Conservation (phyloP, 2,797 vertebrate species). For the Megalops cyprinoides region DNA sequence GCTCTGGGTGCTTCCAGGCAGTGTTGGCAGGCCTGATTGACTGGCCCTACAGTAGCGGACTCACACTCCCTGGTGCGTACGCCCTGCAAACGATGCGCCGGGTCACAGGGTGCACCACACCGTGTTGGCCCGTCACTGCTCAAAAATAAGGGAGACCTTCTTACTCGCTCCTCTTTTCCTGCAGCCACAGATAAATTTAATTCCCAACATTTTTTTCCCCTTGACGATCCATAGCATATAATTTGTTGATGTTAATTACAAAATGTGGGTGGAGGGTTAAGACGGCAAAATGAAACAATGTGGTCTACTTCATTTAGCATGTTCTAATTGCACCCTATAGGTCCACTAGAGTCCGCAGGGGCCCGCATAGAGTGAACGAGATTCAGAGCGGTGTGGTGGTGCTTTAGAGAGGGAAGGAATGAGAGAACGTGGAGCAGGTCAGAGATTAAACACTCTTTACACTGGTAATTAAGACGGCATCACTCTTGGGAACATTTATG, state of each 20-base stretch:
- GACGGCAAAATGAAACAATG: slow-evolving; percentile 48
- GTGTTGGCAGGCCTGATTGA: slow-evolving; percentile 76
- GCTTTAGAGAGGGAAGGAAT: slow-evolving; percentile 28
- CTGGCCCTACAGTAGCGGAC: slow-evolving; percentile 72
- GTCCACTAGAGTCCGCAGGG: slow-evolving; percentile 47
- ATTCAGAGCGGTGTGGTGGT: slow-evolving; percentile 45
- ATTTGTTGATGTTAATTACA: slow-evolving; percentile 54
- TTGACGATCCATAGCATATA: neutral
- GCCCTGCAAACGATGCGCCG: slow-evolving; percentile 40
- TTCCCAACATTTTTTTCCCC: neutral
- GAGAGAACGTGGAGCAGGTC: slow-evolving; percentile 54
- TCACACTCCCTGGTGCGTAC: slow-evolving; percentile 53
- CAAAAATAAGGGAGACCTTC: neutral
- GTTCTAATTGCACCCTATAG: slow-evolving; percentile 59
- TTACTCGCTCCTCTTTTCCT: slow-evolving; percentile 18
- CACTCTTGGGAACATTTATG: slow-evolving; percentile 53
- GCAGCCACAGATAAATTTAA: slow-evolving; percentile 33
- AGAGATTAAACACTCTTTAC: slow-evolving; percentile 60
- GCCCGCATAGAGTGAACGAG: slow-evolving; percentile 45
- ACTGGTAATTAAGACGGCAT: slow-evolving; percentile 55
- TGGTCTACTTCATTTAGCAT: slow-evolving; percentile 55
- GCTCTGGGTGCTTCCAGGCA: slow-evolving; percentile 68
- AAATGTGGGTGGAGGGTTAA: slow-evolving; percentile 30
- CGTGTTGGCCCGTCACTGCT: neutral
- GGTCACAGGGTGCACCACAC: slow-evolving; percentile 6